These are phyloP conservation scores for Aptenodytes forsteri DNA, from an alignment of 2,113 vertebrate species.

Conservation along the genomic window DNA sequence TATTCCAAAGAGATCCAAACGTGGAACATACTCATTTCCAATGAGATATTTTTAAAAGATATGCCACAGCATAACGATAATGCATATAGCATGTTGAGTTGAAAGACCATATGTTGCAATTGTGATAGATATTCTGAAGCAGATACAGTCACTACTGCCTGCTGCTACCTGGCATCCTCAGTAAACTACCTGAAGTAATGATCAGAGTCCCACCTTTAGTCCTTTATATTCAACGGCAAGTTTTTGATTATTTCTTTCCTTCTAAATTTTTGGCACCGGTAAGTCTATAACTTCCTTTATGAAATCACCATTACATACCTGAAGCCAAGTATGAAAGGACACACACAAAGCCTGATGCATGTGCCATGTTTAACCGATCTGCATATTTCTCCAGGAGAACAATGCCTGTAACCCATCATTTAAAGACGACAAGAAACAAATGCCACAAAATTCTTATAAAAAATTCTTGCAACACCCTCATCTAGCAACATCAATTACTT, in stretches of 20 bases:
- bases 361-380: background rate
- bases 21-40: background rate
- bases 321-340: background rate
- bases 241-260: background rate
- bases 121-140: slow-evolving; percentile 2
- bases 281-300: background rate
- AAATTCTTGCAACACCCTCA: background rate
- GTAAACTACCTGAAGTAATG: slow-evolving; percentile 13
- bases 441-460: background rate
- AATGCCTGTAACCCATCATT: background rate
- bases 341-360: background rate
- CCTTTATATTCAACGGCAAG: background rate
- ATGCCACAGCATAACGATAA: background rate
- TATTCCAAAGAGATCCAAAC: background rate
- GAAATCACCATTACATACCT: background rate
- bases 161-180: slow-evolving; percentile 12
- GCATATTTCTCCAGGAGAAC: background rate
- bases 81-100: background rate
- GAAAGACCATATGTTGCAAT: background rate
- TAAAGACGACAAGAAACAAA: slow-evolving; percentile 30
- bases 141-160: background rate
- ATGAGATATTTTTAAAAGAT: background rate
- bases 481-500: slow-evolving; percentile 42
- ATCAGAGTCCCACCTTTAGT: slow-evolving; percentile 5
- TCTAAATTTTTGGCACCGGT: background rate